Percentiles rank a stretch among this genome's conserved stretches.
Conservation (phyloP, 2,888 invertebrate species). For the Metellina segmentata region DNA sequence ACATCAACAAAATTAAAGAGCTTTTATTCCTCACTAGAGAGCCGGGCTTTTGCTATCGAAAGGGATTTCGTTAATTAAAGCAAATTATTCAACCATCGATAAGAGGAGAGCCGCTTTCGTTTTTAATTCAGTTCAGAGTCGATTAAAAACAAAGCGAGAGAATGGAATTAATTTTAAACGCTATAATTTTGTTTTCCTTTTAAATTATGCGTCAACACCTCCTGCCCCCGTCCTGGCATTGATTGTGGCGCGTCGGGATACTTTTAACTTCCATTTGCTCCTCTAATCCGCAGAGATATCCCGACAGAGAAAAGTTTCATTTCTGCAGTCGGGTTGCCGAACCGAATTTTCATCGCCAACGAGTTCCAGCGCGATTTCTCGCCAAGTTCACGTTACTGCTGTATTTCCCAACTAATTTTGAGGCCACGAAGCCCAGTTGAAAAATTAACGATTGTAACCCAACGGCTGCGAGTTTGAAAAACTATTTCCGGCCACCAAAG, state of each 20-base stretch:
- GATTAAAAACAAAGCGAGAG: neutral
- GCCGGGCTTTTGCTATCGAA: neutral
- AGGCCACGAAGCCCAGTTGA: too few relatives aligned
- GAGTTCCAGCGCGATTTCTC: neutral
- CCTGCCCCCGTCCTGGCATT: neutral
- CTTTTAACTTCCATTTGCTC: slow-evolving; percentile 4
- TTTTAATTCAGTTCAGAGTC: neutral
- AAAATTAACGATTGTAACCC: too few relatives aligned
- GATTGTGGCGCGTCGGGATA: neutral
- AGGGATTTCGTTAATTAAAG: neutral
- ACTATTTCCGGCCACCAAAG: too few relatives aligned
- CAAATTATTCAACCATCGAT: neutral
- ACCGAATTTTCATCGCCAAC: neutral
- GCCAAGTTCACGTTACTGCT: neutral
- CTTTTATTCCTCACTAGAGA: neutral
- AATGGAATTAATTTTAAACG: neutral
- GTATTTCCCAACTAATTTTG: too few relatives aligned
- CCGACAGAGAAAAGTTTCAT: neutral
- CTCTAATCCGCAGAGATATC: slow-evolving; percentile 28
- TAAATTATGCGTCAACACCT: slow-evolving; percentile 30
- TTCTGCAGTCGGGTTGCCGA: neutral
- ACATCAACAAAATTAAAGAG: neutral
- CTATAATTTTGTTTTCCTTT: slow-evolving; percentile 8
- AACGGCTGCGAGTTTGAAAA: too few relatives aligned
- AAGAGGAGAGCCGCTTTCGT: neutral